Conservation (phyloP, 2,888 invertebrate genomes). For the Drosophila mettleri region DNA sequence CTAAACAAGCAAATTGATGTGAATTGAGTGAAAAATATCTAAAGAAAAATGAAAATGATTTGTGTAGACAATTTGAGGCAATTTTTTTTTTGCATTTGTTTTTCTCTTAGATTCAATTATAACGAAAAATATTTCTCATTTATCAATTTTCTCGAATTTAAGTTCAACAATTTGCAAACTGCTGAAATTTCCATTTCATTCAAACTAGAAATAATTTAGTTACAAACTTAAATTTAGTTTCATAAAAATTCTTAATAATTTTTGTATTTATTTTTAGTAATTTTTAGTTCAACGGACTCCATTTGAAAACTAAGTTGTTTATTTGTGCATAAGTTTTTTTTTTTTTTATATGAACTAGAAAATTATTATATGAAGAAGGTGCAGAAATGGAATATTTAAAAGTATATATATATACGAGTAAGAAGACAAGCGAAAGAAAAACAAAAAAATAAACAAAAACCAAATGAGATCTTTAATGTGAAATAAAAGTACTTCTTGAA, state of each 20-base stretch:
- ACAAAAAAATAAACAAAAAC: constrained; percentile 55
- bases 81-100: constrained; percentile 12
- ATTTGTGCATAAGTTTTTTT: constrained; percentile 71
- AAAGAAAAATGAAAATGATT: constrained; percentile 14
- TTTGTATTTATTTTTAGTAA: constrained; percentile 10
- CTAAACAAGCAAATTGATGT: constrained; percentile 18
- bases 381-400: constrained; percentile 50
- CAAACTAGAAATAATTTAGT: constrained; percentile 31
- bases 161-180: constrained; percentile 53
- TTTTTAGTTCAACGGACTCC: constrained; percentile 15
- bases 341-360: constrained; percentile 77
- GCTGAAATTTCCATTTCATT: constrained; percentile 53
- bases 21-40: constrained; percentile 27
- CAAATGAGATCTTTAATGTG: constrained; percentile 74
- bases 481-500: constrained; percentile 66
- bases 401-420: constrained; percentile 58
- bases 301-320: constrained; percentile 25
- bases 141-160: background rate
- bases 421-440: constrained; percentile 43
- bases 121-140: background rate
- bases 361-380: constrained; percentile 67
- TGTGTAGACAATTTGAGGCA: constrained; percentile 16
- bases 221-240: constrained; percentile 57
- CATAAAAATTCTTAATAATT: constrained; percentile 13
- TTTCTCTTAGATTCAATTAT: background rate